Conservation (phyloP, 2,888 invertebrate genomes). For the Andricus quercusramuli region DNA sequence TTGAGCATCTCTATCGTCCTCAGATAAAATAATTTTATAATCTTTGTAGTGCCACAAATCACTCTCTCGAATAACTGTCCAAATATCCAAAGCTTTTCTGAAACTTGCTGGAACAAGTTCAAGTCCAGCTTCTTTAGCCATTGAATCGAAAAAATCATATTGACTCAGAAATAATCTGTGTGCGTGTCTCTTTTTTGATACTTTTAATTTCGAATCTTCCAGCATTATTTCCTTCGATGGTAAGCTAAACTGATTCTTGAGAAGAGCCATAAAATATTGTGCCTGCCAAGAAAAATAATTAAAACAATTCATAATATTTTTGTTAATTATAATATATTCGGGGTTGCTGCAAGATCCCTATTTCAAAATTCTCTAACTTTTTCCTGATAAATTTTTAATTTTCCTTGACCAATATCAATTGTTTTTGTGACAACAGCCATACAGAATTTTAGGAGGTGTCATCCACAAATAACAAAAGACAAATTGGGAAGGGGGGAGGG, state of each 20-base stretch:
- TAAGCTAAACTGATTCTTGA: slow-evolving; percentile 82
- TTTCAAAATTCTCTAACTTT: too few species aligned
- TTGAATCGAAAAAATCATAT: slow-evolving; percentile 78
- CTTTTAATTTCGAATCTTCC: slow-evolving; percentile 78
- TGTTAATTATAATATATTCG: too few species aligned
- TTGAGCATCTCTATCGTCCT: slow-evolving; percentile 52
- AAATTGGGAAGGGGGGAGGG: too few species aligned
- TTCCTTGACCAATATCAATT: too few species aligned
- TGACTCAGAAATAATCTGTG: slow-evolving; percentile 76
- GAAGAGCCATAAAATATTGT: slow-evolving; percentile 82
- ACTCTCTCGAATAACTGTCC: slow-evolving; percentile 48
- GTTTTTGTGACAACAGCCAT: too few species aligned
- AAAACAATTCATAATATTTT: neutral
- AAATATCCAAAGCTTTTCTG: slow-evolving; percentile 59
- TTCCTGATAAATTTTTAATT: too few species aligned
- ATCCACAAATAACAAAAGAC: too few species aligned
- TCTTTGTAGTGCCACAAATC: slow-evolving; percentile 64
- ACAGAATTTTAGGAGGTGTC: too few species aligned
- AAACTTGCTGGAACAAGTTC: slow-evolving; percentile 63
- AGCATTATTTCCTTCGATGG: slow-evolving; percentile 85
- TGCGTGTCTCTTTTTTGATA: slow-evolving; percentile 66
- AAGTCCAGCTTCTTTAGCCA: slow-evolving; percentile 71
- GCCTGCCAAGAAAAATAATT: slow-evolving; percentile 70
- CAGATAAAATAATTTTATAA: slow-evolving; percentile 59
- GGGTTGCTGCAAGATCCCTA: too few species aligned